These are phyloP conservation scores for Lepidurus arcticus DNA, from an alignment of 1,140 invertebrate genomes.

Conservation along the genomic window DNA sequence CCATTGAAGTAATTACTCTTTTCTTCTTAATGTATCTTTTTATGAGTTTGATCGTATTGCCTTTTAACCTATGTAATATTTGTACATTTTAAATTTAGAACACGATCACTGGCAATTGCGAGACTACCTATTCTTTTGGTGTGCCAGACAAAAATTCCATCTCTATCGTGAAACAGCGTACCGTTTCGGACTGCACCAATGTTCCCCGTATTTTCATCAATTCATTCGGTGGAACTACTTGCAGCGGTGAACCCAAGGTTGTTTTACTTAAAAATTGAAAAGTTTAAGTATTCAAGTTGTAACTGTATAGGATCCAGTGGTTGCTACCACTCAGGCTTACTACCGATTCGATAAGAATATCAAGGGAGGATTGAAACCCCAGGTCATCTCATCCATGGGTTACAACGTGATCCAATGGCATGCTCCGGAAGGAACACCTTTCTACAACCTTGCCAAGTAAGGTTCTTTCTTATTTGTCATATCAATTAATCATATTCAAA, in stretches of 20 bases:
- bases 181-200: slow-evolving; percentile 29
- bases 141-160: slow-evolving; percentile 29
- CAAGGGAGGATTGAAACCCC: slow-evolving; percentile 30
- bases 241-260: slow-evolving; percentile 5
- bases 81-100: slow-evolving; percentile 28
- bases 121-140: slow-evolving; percentile 35
- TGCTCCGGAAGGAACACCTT: slow-evolving; percentile 31
- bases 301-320: slow-evolving; percentile 27
- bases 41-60: not conserved
- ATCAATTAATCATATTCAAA: too few relatives aligned
- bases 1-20: slow-evolving; percentile 29
- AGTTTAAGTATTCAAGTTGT: not conserved
- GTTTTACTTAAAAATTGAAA: not conserved
- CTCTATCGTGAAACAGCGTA: slow-evolving; percentile 32
- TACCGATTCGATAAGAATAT: slow-evolving; percentile 29
- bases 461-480: not conserved
- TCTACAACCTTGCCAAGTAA: slow-evolving; percentile 36
- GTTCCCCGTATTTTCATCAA: slow-evolving; percentile 23
- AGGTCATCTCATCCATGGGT: slow-evolving; percentile 33
- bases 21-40: not conserved
- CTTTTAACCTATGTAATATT: not conserved
- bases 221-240: slow-evolving; percentile 26
- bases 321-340: slow-evolving; percentile 33
- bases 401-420: slow-evolving; percentile 32
- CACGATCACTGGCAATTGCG: slow-evolving; percentile 32